A percentile compares a stretch with the other conserved stretches of the same genome.
Evolutionary conservation across 2,888 invertebrate species (phyloP).

Genomic region (Agonopterix arenella): DNA sequence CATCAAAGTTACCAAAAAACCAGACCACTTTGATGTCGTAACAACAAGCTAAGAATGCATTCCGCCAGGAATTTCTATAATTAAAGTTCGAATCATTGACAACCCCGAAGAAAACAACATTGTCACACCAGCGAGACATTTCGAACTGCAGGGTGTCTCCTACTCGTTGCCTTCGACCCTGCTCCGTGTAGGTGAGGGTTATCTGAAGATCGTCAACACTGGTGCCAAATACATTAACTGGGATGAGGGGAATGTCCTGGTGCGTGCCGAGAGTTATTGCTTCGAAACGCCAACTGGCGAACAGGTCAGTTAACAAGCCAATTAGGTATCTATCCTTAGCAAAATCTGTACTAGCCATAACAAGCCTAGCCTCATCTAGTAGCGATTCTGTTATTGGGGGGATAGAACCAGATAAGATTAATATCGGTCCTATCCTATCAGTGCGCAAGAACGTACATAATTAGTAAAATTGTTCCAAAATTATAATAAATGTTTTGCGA

Average conservation of each 20-base stretch:
- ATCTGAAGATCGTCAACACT: conserved; percentile 20
- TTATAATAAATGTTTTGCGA: conserved; percentile 14
- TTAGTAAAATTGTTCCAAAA: conserved; percentile 8
- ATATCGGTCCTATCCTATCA: conserved; percentile 4
- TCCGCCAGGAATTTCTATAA: conserved; percentile 15
- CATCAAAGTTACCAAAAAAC: conserved; percentile 7
- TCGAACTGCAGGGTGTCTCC: conserved; percentile 14
- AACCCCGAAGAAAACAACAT: conserved; percentile 12
- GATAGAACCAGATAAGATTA: conserved; percentile 1
- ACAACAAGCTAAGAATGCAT: conserved; percentile 11
- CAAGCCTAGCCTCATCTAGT: not conserved
- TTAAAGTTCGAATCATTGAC: conserved; percentile 11
- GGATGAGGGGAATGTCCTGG: conserved; percentile 7
- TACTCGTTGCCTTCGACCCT: conserved; percentile 20
- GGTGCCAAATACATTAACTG: conserved; percentile 9
- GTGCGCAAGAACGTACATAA: conserved; percentile 1
- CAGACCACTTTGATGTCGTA: conserved; percentile 8
- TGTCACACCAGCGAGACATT: conserved; percentile 14
- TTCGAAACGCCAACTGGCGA: conserved; percentile 1
- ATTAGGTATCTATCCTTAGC: not conserved
- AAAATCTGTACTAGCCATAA: conserved; percentile 1
- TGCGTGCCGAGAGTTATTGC: conserved; percentile 13
- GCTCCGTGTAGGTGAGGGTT: conserved; percentile 16
- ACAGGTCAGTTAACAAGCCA: conserved; percentile 7
- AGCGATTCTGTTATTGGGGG: conserved; percentile 1